Evolutionary conservation across 2,113 vertebrate genomes (phyloP).

Genomic region (Istiophorus platypterus): DNA sequence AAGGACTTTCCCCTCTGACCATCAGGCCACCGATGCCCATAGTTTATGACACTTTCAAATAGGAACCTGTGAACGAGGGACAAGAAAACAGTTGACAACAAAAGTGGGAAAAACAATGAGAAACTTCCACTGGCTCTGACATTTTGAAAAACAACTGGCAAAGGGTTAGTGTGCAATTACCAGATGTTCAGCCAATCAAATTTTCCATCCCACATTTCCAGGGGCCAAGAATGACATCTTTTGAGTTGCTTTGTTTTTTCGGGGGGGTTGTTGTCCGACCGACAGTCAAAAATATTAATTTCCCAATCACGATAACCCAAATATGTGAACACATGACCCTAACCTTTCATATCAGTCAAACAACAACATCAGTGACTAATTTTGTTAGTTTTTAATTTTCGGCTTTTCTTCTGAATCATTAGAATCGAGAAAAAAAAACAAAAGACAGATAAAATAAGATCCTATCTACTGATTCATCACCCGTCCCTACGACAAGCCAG

Average conservation of each 20-base stretch:
- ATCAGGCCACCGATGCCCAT: not conserved
- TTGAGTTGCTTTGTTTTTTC: no score
- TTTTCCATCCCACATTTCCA: no score
- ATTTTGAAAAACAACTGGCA: not conserved
- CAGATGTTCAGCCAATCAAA: no score
- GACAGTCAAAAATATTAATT: no score
- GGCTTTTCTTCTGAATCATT: not conserved
- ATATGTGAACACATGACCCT: no score
- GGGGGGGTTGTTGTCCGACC: no score
- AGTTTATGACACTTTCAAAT: not conserved
- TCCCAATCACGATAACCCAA: no score
- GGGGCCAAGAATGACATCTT: no score
- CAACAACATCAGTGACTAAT: no score
- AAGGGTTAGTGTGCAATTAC: no score
- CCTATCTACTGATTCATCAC: not conserved
- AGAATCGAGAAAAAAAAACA: not conserved
- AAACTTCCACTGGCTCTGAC: not conserved
- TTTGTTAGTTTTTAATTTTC: no score
- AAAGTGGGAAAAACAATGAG: not conserved
- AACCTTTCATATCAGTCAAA: not conserved
- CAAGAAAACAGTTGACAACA: not conserved
- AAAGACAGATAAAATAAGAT: not conserved
- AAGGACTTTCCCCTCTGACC: not conserved
- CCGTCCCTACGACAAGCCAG: no score
- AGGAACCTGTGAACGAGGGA: not conserved